Conservation (phyloP, 2,888 invertebrate species). For the Drosophila nr. medialis region DNA sequence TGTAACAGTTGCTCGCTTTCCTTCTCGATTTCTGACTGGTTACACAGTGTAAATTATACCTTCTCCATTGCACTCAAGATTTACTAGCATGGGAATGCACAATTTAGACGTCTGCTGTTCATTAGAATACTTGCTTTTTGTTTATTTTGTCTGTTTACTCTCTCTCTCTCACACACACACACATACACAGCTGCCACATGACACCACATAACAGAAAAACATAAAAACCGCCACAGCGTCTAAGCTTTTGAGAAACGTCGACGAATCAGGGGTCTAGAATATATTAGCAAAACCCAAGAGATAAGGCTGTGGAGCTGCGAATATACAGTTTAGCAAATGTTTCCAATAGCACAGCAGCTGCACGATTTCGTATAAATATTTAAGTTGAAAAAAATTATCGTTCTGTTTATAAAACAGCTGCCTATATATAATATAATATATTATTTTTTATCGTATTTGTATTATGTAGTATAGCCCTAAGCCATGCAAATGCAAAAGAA, state of each 20-base stretch:
- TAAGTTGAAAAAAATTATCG: background rate
- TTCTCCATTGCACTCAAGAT: background rate
- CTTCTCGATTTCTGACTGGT: slow-evolving; percentile 3
- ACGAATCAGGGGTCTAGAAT: slow-evolving; percentile 1
- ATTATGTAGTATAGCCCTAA: background rate
- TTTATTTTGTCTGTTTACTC: slow-evolving; percentile 21
- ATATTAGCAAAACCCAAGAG: background rate
- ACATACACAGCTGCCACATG: slow-evolving; percentile 23
- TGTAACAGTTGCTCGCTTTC: background rate
- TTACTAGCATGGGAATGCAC: background rate
- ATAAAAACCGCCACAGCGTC: slow-evolving; percentile 16
- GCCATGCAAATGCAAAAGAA: background rate
- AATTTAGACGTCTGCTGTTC: slow-evolving; percentile 16
- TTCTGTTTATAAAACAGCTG: background rate
- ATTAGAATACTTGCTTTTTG: slow-evolving; percentile 36
- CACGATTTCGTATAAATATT: slow-evolving; percentile 1
- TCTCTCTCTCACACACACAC: background rate
- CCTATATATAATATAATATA: background rate
- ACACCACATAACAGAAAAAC: slow-evolving; percentile 34
- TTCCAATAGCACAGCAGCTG: slow-evolving; percentile 18
- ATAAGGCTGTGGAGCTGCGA: slow-evolving; percentile 5
- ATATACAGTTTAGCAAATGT: background rate
- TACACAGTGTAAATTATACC: slow-evolving; percentile 8
- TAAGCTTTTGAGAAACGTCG: slow-evolving; percentile 11
- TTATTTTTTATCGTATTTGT: background rate